Base-by-base conservation (phyloP, 2,113 vertebrate genomes). In the Pedionomus torquatus region DNA sequence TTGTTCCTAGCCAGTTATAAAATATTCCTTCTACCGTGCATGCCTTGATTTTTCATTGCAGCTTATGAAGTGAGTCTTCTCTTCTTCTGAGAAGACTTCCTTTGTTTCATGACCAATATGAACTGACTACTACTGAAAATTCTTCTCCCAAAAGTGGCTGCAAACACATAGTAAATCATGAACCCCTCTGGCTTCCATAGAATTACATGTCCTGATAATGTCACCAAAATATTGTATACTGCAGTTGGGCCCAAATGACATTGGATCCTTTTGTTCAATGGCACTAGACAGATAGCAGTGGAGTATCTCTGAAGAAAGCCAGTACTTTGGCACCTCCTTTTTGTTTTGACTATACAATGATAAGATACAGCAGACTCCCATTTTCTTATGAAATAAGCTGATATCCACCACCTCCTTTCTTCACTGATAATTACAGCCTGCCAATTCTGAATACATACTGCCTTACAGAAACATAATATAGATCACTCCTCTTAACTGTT, bases 291-390 rank as follows among this genome's bases (percentile, higher is more conserved):
- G 75, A 43, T 33, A 95, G 75, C 63, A 9, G 44, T 11, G 60
- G 18, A 21, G 1, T 83, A 44, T 93, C 87, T 72, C 78, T 10
- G 49, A 51, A 48, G 39, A 63, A 8, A 66, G 68, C 49, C 78
- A 31, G 4, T 71, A 44, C 89, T 66, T 80, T 17, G 65, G 60
- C 83, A 93, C 18, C 68, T 89, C 80, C 46, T 69, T 41, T 85
- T 87, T 97, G 95, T 93, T 97, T 96, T 87, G 96, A 55, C 95
- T 97, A 17, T 37, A n/a, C 44, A 17, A 4, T n/a, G 94, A 71
- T 93, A 87, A 97, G 79, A 88, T 52, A 75, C 2, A 81, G 80
- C 83, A 89, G 55, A 5, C 41, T 89, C 31, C n/a, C 51, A 64
- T 0, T 70, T 76, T 55, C 37, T 85, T 39, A 31, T 10, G 54